Conservation (phyloP, 2,797 vertebrate species). For the Hozukius guyotensis region DNA sequence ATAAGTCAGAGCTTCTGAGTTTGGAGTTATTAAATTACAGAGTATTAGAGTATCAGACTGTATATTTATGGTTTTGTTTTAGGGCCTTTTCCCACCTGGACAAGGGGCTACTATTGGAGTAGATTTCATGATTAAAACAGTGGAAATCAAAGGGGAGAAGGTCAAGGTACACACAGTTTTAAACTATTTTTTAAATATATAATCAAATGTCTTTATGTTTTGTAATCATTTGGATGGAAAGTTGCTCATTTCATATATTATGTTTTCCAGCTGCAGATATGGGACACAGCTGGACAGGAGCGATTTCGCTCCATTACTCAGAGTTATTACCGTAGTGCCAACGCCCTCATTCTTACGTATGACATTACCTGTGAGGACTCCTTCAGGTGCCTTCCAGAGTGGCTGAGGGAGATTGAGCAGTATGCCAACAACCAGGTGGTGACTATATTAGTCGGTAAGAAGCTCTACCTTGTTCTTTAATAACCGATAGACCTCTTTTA, state of each 20-base stretch:
- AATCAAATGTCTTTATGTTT: background rate
- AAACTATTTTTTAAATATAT: background rate
- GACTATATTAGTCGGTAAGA: conserved; percentile 98
- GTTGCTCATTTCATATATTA: background rate
- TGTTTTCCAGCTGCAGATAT: conserved; percentile 93
- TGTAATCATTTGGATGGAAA: background rate
- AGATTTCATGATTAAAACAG: conserved; percentile 99
- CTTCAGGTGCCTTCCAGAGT: conserved; percentile 98
- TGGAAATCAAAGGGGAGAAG: conserved; percentile 99
- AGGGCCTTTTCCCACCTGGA: conserved; percentile 99
- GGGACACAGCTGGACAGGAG: conserved; percentile 99
- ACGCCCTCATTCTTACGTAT: conserved; percentile 97
- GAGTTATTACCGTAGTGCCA: conserved; percentile 99
- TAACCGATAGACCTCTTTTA: background rate
- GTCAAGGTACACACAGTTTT: conserved; percentile 87
- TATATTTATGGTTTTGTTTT: background rate
- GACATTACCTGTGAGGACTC: conserved; percentile 99
- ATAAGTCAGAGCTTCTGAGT: background rate
- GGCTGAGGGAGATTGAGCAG: conserved; percentile 98
- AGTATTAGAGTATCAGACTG: background rate
- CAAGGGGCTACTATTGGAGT: conserved; percentile 99
- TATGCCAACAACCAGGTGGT: conserved; percentile 99
- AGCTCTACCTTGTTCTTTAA: background rate
- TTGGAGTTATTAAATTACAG: background rate
- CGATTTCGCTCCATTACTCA: conserved; percentile 99